These are phyloP conservation scores for Salpingus planirostris DNA, from an alignment of 2,888 invertebrate species.

Conservation along the genomic window DNA sequence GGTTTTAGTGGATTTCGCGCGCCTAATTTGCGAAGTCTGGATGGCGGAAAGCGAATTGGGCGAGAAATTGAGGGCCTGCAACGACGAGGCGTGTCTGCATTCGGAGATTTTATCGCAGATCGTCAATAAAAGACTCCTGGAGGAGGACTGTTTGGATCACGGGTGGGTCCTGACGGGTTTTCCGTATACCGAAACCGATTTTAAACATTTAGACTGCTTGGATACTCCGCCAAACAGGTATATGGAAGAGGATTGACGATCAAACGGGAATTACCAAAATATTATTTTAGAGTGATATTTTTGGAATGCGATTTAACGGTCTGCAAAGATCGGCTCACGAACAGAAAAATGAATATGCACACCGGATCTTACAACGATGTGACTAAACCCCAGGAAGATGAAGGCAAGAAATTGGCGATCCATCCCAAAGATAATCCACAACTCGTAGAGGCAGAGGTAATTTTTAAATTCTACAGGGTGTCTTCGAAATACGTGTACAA, in stretches of 20 bases:
- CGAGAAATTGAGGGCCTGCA: conserved; percentile 29
- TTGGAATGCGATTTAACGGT: conserved; percentile 37
- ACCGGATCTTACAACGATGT: conserved; percentile 31
- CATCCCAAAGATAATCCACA: conserved; percentile 34
- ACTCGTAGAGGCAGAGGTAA: conserved; percentile 34
- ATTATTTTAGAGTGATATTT: conserved; percentile 30
- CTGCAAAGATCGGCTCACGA: conserved; percentile 31
- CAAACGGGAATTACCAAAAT: neutral
- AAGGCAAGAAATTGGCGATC: conserved; percentile 22
- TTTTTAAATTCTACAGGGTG: too few relatives aligned
- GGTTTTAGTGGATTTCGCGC: conserved; percentile 49
- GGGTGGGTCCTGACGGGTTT: conserved; percentile 59
- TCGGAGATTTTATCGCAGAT: conserved; percentile 35
- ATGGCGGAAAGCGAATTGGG: conserved; percentile 34
- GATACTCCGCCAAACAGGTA: conserved; percentile 58
- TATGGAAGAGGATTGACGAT: conserved; percentile 1
- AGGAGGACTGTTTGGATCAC: conserved; percentile 48
- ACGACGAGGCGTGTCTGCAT: conserved; percentile 33
- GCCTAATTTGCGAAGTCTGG: conserved; percentile 45
- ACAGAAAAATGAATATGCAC: conserved; percentile 25
- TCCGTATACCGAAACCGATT: conserved; percentile 49
- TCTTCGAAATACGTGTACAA: too few relatives aligned
- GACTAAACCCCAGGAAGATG: conserved; percentile 16
- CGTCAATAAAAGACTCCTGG: conserved; percentile 40
- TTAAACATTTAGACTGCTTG: conserved; percentile 49